Percentiles rank a stretch among this genome's conserved stretches.
Conservation (phyloP, 2,113 vertebrate genomes). For the Triplophysa rosa region DNA sequence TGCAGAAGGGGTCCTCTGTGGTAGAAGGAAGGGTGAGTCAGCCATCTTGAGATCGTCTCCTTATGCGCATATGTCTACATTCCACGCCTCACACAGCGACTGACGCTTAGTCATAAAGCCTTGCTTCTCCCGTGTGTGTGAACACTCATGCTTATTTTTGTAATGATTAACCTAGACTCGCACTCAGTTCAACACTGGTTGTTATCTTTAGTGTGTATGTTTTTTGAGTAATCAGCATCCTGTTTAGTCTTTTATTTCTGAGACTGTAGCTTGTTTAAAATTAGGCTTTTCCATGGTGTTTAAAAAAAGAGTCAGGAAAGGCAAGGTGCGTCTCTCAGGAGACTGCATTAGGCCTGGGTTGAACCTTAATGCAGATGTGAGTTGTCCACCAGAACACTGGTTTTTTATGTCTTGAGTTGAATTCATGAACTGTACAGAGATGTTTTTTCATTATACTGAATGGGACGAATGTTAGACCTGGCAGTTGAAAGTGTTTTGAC, state of each 20-base stretch:
- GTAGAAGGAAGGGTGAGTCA: constrained; percentile 9
- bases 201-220: constrained; percentile 6
- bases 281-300: background rate
- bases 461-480: background rate
- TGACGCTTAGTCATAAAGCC: constrained; percentile 21
- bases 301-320: constrained; percentile 37
- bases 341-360: constrained; percentile 10
- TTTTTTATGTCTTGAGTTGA: background rate
- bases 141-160: constrained; percentile 29
- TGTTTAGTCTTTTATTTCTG: background rate
- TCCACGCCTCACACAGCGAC: background rate
- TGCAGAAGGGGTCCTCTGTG: background rate
- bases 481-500: background rate
- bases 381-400: background rate
- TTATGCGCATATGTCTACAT: constrained; percentile 10
- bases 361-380: background rate
- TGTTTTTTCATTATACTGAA: background rate
- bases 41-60: background rate
- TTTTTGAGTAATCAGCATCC: background rate
- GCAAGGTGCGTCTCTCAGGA: constrained; percentile 32
- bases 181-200: background rate
- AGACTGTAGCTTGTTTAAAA: background rate
- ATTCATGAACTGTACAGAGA: background rate
- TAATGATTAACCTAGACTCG: background rate
- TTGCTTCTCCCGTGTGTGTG: background rate